Evolutionary conservation across 2,113 vertebrate genomes (phyloP).

Genomic region (Prietella phreatophila): DNA sequence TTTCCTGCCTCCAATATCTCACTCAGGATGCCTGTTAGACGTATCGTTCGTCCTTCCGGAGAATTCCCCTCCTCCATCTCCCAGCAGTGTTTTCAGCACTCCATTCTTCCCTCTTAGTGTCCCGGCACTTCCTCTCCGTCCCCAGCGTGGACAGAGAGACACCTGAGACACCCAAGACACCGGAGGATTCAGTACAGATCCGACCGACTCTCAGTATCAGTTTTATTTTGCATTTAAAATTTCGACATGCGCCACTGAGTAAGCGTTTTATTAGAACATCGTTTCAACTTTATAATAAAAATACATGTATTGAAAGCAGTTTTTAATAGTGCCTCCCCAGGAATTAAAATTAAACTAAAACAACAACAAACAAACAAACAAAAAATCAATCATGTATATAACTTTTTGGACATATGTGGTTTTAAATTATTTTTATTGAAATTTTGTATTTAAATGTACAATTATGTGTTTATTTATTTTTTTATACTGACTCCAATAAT

Average conservation of each 20-base stretch:
- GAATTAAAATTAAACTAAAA: neutral
- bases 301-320: neutral
- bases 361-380: too few relatives aligned
- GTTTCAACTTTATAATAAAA: neutral
- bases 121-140: neutral
- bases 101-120: conserved; percentile 31
- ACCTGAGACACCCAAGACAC: neutral
- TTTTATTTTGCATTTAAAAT: neutral
- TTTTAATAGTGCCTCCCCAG: neutral
- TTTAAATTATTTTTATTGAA: too few relatives aligned
- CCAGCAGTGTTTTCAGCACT: conserved; percentile 31
- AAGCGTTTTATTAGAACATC: neutral
- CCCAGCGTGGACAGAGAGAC: conserved; percentile 2
- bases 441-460: too few relatives aligned
- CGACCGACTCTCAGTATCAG: neutral
- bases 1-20: conserved; percentile 65
- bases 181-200: neutral
- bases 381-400: too few relatives aligned
- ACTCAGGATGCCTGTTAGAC: conserved; percentile 53
- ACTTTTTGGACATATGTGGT: too few relatives aligned
- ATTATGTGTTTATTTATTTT: neutral
- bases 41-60: conserved; percentile 59
- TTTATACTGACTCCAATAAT: neutral
- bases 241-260: neutral
- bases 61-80: conserved; percentile 64